phyloP scores from a whole-genome alignment of 1,140 invertebrate species.

The Drosophila oshimai region DNA sequence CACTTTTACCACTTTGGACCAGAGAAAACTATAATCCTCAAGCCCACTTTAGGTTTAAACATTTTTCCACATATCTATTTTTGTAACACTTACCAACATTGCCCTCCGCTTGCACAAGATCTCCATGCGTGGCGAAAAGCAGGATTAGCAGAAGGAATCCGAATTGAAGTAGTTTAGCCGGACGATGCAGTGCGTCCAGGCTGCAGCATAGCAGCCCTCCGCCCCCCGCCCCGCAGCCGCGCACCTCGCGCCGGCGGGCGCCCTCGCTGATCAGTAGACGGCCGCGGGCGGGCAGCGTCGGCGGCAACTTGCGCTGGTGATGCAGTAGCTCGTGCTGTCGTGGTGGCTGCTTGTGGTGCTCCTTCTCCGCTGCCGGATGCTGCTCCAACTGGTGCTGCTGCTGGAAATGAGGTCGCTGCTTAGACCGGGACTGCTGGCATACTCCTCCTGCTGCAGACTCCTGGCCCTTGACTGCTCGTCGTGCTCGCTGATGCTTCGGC shows the following conservation, averaged over 20 bases:
- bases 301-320: slow-evolving; percentile 28
- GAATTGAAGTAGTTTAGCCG: slow-evolving; percentile 54
- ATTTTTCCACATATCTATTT: background rate
- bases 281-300: slow-evolving; percentile 1
- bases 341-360: background rate
- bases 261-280: slow-evolving; percentile 33
- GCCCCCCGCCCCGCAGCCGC: slow-evolving; percentile 19
- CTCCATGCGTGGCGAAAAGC: slow-evolving; percentile 59
- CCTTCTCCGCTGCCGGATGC: background rate
- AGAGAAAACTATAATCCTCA: too few relatives aligned
- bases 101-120: slow-evolving; percentile 71
- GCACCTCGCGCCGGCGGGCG: slow-evolving; percentile 13
- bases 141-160: slow-evolving; percentile 57
- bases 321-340: slow-evolving; percentile 29
- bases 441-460: background rate
- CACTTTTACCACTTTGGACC: too few relatives aligned
- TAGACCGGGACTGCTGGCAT: slow-evolving; percentile 28
- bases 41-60: too few relatives aligned
- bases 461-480: slow-evolving; percentile 14
- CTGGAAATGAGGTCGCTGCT: slow-evolving; percentile 13
- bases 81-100: slow-evolving; percentile 71
- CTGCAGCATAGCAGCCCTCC: slow-evolving; percentile 46
- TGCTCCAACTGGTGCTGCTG: slow-evolving; percentile 7
- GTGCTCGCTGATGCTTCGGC: slow-evolving; percentile 35
- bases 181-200: slow-evolving; percentile 47